phyloP scores from a whole-genome alignment of 2,113 vertebrate genomes.

The Gadus chalcogrammus region DNA sequence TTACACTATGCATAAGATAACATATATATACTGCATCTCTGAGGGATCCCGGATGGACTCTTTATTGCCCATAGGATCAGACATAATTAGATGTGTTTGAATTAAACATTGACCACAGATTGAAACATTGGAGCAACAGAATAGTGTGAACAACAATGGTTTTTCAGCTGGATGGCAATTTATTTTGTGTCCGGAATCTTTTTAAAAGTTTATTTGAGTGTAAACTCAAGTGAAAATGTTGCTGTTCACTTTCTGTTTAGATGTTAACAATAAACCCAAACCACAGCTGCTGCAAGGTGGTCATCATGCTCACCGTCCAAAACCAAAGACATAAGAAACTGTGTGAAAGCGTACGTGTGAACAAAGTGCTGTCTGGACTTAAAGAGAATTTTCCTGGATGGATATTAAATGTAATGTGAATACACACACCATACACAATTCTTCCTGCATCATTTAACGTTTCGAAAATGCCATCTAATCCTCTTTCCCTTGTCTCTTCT shows the following conservation, averaged over 20 bases:
- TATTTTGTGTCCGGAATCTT: background rate
- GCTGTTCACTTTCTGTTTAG: constrained; percentile 47
- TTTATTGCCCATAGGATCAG: no score
- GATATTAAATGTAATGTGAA: constrained; percentile 22
- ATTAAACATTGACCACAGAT: no score
- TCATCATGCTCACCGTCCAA: constrained; percentile 19
- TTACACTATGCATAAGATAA: no score
- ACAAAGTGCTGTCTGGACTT: constrained; percentile 25
- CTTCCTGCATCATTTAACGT: no score
- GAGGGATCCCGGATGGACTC: no score
- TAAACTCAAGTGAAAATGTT: constrained; percentile 31
- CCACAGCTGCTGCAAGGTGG: constrained; percentile 15
- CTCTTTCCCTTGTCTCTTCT: no score
- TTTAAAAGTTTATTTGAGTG: constrained; percentile 1
- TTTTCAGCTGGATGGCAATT: background rate
- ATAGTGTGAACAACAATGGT: no score
- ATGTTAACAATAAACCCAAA: constrained; percentile 32
- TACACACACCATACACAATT: no score
- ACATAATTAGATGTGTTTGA: no score
- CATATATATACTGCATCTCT: no score
- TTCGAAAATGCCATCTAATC: no score
- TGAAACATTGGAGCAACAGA: no score
- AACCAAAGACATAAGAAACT: constrained; percentile 9
- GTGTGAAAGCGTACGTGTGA: constrained; percentile 14
- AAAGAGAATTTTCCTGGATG: constrained; percentile 26